Percentiles rank a stretch among this genome's conserved stretches.
These are phyloP conservation scores for Rhaphigaster nebulosa DNA, from an alignment of 2,888 invertebrate genomes.

Conservation along the genomic window DNA sequence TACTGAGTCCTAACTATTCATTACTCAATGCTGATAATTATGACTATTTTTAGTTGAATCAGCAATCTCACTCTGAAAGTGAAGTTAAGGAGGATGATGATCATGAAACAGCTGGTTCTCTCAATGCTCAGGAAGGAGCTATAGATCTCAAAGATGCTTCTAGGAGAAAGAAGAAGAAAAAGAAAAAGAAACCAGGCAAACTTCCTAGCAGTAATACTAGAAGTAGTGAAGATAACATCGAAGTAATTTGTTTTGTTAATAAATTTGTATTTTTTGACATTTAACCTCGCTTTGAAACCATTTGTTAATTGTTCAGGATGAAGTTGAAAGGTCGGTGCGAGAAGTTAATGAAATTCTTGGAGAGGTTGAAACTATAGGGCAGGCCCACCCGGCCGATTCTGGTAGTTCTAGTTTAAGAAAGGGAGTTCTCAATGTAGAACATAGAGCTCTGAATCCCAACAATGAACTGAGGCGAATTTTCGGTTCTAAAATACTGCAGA, in stretches of 20 bases:
- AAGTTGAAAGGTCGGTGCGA: constrained; percentile 77
- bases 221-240: constrained; percentile 77
- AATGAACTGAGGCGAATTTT: constrained; percentile 87
- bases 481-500: constrained; percentile 82
- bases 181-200: constrained; percentile 73
- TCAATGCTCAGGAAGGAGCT: constrained; percentile 70
- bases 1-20: background rate
- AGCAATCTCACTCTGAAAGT: constrained; percentile 78
- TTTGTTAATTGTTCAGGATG: constrained; percentile 71
- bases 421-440: constrained; percentile 76
- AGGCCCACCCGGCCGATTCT: constrained; percentile 67
- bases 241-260: constrained; percentile 69
- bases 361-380: constrained; percentile 67
- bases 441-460: constrained; percentile 82
- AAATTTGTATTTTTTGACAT: background rate
- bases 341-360: constrained; percentile 79
- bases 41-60: constrained; percentile 73
- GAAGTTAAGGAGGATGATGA: constrained; percentile 80
- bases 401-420: constrained; percentile 67
- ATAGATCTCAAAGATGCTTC: constrained; percentile 70
- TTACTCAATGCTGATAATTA: background rate
- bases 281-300: background rate
- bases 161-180: constrained; percentile 76
- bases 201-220: constrained; percentile 67
- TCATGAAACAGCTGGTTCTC: constrained; percentile 70